phyloP scores from a whole-genome alignment of 2,113 vertebrate genomes.

The Astur gentilis region DNA sequence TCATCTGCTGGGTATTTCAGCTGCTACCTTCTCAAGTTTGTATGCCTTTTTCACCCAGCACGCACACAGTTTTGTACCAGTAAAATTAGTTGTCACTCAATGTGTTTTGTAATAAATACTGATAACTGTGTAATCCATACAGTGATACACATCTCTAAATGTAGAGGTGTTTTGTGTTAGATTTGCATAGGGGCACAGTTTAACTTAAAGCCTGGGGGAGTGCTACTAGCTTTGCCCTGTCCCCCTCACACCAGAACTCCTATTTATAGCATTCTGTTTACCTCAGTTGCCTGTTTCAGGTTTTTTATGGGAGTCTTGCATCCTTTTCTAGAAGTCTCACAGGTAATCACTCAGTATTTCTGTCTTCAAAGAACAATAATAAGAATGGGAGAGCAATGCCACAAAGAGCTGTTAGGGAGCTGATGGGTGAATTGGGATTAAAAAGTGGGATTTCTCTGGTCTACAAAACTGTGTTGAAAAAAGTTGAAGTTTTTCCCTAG shows the following conservation, averaged over 20 bases:
- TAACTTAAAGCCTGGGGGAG: background rate
- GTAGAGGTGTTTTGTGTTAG: background rate
- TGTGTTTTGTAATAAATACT: background rate
- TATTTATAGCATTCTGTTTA: background rate
- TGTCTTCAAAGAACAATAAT: background rate
- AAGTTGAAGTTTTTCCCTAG: background rate
- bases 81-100: background rate
- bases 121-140: background rate
- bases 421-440: background rate
- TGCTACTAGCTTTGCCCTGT: background rate
- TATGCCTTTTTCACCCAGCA: background rate
- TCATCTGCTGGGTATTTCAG: background rate
- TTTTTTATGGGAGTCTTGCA: background rate
- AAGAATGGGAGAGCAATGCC: background rate
- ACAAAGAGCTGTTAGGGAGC: background rate
- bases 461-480: background rate
- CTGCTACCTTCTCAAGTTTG: background rate
- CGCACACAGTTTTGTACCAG: background rate
- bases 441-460: background rate
- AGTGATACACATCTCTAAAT: background rate
- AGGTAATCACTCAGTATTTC: background rate
- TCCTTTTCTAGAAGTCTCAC: background rate
- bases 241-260: background rate
- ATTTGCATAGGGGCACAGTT: background rate
- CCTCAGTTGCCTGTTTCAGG: background rate